Percentiles rank a stretch among this genome's conserved stretches.
phyloP scores from a whole-genome alignment of 1,140 invertebrate genomes.

The Diachasma alloeum region DNA sequence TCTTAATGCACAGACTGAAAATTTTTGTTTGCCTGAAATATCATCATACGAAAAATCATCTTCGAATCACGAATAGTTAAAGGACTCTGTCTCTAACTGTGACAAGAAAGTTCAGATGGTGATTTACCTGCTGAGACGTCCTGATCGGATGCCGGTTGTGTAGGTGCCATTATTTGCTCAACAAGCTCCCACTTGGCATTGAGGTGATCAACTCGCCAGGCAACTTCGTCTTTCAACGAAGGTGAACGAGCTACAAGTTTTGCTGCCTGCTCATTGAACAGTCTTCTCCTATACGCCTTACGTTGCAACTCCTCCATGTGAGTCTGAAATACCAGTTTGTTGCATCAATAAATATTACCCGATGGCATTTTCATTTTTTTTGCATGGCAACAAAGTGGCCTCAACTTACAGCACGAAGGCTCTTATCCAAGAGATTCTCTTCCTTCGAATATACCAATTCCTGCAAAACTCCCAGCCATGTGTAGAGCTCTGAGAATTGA shows the following conservation, averaged over 20 bases:
- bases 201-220: conserved; percentile 74
- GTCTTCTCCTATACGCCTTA: conserved; percentile 73
- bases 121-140: conserved; percentile 62
- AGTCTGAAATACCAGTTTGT: conserved; percentile 61
- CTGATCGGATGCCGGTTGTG: conserved; percentile 58
- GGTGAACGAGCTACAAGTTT: conserved; percentile 77
- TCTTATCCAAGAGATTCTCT: conserved; percentile 74
- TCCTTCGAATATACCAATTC: conserved; percentile 79
- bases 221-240: conserved; percentile 78
- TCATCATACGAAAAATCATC: too few species aligned
- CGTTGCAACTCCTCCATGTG: conserved; percentile 78
- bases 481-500: conserved; percentile 82
- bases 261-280: conserved; percentile 82
- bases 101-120: neutral
- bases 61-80: neutral
- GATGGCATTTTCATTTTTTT: neutral
- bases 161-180: conserved; percentile 67
- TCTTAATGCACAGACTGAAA: too few species aligned
- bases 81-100: neutral
- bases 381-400: neutral
- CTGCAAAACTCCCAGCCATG: conserved; percentile 81
- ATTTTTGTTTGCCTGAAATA: too few species aligned
- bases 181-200: conserved; percentile 82
- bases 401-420: conserved; percentile 71
- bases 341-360: neutral